phyloP scores from a whole-genome alignment of 1,140 invertebrate species.

The Oryctes rhinoceros region DNA sequence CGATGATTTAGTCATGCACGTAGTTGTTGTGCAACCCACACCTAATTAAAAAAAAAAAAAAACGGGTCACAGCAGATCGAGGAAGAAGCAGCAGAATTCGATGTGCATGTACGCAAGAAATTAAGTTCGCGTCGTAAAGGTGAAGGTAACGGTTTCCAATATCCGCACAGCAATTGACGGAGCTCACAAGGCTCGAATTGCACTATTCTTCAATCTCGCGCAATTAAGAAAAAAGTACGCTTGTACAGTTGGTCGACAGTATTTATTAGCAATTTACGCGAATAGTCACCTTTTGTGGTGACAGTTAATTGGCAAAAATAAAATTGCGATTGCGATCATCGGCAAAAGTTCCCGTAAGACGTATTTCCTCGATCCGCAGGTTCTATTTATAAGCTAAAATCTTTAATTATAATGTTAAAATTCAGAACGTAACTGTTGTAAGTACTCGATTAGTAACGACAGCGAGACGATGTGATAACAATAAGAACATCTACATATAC shows the following conservation, averaged over 20 bases:
- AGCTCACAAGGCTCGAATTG: neutral
- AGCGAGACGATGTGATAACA: too few relatives aligned
- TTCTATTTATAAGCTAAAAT: too few relatives aligned
- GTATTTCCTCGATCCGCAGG: neutral
- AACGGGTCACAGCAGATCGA: neutral
- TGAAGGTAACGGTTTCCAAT: conserved; percentile 2
- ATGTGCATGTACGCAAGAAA: conserved; percentile 3
- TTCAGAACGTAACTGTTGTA: too few relatives aligned
- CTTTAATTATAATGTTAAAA: too few relatives aligned
- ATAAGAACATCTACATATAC: too few relatives aligned
- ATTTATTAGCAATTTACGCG: neutral
- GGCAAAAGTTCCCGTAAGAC: neutral
- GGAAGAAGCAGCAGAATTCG: neutral
- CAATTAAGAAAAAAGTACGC: neutral
- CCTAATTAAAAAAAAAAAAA: neutral
- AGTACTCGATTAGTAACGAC: too few relatives aligned
- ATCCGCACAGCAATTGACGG: conserved; percentile 7
- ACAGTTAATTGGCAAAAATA: conserved; percentile 10
- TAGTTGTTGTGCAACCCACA: neutral
- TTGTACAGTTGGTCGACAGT: neutral
- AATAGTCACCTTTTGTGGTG: neutral
- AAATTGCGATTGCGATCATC: neutral
- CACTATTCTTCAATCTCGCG: conserved; percentile 6
- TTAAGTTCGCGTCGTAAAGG: neutral
- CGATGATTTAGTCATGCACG: neutral